Evolutionary conservation across 2,888 invertebrate species (phyloP).

Genomic region (Nomada goodeniana): DNA sequence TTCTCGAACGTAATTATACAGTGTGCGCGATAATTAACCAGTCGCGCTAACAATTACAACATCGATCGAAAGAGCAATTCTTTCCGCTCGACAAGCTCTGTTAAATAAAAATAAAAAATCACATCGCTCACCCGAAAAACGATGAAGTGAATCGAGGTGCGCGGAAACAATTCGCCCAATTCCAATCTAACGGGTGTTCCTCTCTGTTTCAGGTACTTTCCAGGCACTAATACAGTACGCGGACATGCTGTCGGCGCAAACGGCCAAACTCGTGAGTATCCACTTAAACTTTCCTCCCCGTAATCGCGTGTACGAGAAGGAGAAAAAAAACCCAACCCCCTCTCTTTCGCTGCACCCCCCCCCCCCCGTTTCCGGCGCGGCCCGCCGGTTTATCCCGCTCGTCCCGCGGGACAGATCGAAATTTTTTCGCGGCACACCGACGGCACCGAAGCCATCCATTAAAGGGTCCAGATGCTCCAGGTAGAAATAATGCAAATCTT

Average conservation of each 20-base stretch:
- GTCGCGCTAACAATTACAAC: too few relatives aligned
- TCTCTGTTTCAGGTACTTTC: slow-evolving; percentile 92
- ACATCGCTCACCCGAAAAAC: too few relatives aligned
- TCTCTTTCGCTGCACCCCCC: not conserved
- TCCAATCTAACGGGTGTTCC: slow-evolving; percentile 23
- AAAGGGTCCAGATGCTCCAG: slow-evolving; percentile 36
- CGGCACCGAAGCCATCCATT: slow-evolving; percentile 37
- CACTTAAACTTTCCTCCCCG: slow-evolving; percentile 26
- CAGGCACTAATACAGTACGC: slow-evolving; percentile 99
- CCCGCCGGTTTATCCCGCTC: slow-evolving; percentile 42
- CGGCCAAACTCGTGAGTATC: slow-evolving; percentile 95
- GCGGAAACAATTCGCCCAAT: not conserved
- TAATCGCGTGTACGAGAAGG: not conserved
- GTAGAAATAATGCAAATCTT: slow-evolving; percentile 52
- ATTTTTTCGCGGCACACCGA: slow-evolving; percentile 58
- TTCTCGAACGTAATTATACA: too few relatives aligned
- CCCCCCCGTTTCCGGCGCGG: slow-evolving; percentile 18
- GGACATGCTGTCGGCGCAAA: slow-evolving; percentile 98
- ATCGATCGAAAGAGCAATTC: too few relatives aligned
- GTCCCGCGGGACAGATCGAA: slow-evolving; percentile 59
- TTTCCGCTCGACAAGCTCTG: too few relatives aligned
- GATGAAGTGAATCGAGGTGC: too few relatives aligned
- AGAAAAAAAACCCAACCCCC: not conserved
- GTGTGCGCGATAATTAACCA: too few relatives aligned
- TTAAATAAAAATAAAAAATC: too few relatives aligned